Evolutionary conservation across 2,113 vertebrate genomes (phyloP).

Genomic region (Antigone vipio): DNA sequence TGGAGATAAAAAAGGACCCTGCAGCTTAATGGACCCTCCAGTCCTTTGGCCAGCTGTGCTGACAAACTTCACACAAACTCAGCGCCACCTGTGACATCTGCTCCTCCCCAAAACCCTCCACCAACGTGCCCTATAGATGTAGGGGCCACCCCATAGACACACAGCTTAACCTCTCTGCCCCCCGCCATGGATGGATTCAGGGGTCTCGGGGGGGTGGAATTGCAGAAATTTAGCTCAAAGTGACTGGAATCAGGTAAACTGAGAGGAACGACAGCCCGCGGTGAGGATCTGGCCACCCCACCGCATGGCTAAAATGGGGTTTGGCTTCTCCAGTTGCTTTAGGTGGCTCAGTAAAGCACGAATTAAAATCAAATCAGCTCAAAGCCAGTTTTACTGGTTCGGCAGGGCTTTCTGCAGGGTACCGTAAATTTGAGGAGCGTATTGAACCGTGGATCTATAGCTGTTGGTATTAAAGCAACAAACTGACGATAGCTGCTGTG

Average conservation of each 20-base stretch:
- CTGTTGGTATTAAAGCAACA: neutral
- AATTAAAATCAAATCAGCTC: neutral
- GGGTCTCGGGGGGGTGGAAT: neutral
- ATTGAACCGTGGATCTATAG: neutral
- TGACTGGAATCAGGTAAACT: neutral
- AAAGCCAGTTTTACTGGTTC: neutral
- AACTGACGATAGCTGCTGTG: neutral
- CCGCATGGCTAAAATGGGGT: neutral
- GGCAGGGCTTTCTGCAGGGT: neutral
- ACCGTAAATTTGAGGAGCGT: neutral
- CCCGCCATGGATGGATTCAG: neutral
- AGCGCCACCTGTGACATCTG: neutral
- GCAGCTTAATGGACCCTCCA: neutral
- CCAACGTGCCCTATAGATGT: neutral
- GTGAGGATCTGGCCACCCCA: accelerated
- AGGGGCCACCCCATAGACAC: neutral
- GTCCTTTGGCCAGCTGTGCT: no score
- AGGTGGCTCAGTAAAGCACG: neutral
- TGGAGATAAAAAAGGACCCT: neutral
- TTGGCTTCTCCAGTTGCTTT: neutral
- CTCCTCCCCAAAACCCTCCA: neutral
- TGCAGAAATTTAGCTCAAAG: neutral
- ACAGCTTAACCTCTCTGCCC: neutral
- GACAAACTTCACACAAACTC: neutral
- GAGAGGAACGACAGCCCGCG: neutral